Evolutionary conservation across 2,888 invertebrate species (phyloP).

Genomic region (Zaprionus obscuricornis): DNA sequence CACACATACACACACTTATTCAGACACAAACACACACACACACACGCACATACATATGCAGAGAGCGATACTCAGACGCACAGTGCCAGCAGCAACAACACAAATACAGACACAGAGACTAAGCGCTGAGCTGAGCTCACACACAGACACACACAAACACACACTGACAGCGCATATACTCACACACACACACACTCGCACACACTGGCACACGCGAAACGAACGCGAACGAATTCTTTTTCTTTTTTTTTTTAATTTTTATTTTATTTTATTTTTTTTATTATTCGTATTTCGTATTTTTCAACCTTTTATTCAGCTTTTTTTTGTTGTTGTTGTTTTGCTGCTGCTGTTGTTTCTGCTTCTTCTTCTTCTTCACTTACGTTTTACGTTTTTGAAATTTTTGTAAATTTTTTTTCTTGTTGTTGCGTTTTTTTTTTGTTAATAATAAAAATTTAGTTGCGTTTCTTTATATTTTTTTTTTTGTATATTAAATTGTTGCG

Average conservation of each 20-base stretch:
- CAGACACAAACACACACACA: conserved; percentile 22
- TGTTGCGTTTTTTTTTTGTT: conserved; percentile 30
- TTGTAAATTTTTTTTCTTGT: too few relatives aligned
- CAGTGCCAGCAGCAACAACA: not conserved
- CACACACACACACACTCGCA: conserved; percentile 10
- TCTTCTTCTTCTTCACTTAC: conserved; percentile 57
- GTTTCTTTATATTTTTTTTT: conserved; percentile 56
- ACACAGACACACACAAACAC: conserved; percentile 9
- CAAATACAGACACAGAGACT: conserved; percentile 11
- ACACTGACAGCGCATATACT: conserved; percentile 2
- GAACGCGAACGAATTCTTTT: conserved; percentile 59
- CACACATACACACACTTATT: conserved; percentile 31
- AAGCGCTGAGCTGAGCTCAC: too few relatives aligned
- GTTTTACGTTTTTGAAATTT: too few relatives aligned
- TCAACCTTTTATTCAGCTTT: conserved; percentile 7
- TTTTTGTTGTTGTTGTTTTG: too few relatives aligned
- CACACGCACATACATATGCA: conserved; percentile 3
- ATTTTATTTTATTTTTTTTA: conserved; percentile 29
- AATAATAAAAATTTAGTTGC: conserved; percentile 39
- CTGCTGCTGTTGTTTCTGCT: too few relatives aligned
- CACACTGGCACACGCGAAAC: conserved; percentile 44
- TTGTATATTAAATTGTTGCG: conserved; percentile 35
- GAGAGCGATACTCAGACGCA: not conserved
- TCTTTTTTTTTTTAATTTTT: conserved; percentile 46
- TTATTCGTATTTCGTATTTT: conserved; percentile 5